Evolutionary conservation across 1,140 invertebrate species (phyloP).

Genomic region (Cydia pomonella): DNA sequence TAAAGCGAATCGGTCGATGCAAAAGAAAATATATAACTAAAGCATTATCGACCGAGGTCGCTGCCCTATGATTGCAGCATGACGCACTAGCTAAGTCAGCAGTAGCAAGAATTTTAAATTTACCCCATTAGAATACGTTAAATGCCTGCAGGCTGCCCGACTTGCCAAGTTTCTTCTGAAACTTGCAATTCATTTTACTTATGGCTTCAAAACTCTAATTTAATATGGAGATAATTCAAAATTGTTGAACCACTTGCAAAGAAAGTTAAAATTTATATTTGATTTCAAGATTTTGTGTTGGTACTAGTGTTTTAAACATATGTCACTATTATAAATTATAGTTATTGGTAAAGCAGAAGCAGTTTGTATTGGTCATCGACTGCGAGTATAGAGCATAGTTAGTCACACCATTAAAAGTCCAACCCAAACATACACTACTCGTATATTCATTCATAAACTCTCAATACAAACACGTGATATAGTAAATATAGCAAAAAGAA

Average conservation of each 20-base stretch:
- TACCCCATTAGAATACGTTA: constrained; percentile 32
- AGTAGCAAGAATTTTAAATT: constrained; percentile 53
- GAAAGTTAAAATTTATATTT: not conserved
- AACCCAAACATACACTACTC: not conserved
- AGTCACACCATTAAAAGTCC: not conserved
- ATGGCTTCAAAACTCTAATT: constrained; percentile 1
- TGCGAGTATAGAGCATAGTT: too few relatives aligned
- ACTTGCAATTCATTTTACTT: constrained; percentile 19
- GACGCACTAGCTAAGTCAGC: constrained; percentile 37
- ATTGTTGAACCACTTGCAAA: not conserved
- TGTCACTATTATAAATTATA: too few relatives aligned
- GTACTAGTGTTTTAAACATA: not conserved
- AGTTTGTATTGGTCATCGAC: too few relatives aligned
- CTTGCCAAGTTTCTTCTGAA: constrained; percentile 24
- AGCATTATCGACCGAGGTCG: constrained; percentile 60
- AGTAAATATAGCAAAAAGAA: constrained; percentile 2
- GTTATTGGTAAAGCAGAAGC: too few relatives aligned
- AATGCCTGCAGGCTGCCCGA: constrained; percentile 17
- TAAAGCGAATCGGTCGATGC: constrained; percentile 11
- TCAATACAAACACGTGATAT: constrained; percentile 7
- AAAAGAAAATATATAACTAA: constrained; percentile 34
- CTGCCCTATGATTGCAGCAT: constrained; percentile 58
- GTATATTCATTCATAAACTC: constrained; percentile 4
- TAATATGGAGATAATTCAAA: constrained; percentile 12
- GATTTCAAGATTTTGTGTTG: not conserved